Evolutionary conservation across 2,888 invertebrate species (phyloP), one percentile per base, ranked within the genome.

Genomic region (Quadroppia sp.): DNA sequence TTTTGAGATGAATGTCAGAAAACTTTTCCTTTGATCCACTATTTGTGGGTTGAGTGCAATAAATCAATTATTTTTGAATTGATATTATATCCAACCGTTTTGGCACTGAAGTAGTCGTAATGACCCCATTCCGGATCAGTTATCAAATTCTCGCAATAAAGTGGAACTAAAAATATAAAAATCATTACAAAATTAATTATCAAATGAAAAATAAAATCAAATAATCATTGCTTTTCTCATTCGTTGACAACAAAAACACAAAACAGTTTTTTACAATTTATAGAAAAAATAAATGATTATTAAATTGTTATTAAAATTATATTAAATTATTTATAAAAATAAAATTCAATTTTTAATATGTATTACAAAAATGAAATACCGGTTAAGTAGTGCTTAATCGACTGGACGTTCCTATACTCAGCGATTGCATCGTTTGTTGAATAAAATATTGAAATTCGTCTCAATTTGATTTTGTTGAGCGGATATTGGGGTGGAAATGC

Each of bases 401-500:
- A 23, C 25, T 7, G 3, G 1, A 56, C 56, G 23, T 56, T 25
- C 23, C 56, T 56, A 23, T 56, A 56, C 28, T 56, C 56, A 25
- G 23, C 20, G 28, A 56, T 56, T 4, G 56, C 56, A 28, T 56
- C 56, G 25, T 56, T 56, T 25, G 23, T 7, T 56, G 56, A 23
- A 25, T 56, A 56, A 13, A 56, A 56, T 23, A 56, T 56, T 56
- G 56, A 56, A 23, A 56, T 56, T 25, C 4, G 9, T 7, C 4
- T 17, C 28, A 56, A 25, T 25, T 25, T 56, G 17, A 72, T 72
- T 15, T 30, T 30, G 2, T 67, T 30, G 3, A 72, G 53, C 11
- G 50, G 56, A 40, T 72, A 72, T n/a, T 72, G 15, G 15, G 72
- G 72, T 56, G 72, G 72, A 53, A 23, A 28, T n/a, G 30, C 30